Evolutionary conservation across 1,140 invertebrate genomes (phyloP).

Genomic region (Leptinotarsa lineolata): DNA sequence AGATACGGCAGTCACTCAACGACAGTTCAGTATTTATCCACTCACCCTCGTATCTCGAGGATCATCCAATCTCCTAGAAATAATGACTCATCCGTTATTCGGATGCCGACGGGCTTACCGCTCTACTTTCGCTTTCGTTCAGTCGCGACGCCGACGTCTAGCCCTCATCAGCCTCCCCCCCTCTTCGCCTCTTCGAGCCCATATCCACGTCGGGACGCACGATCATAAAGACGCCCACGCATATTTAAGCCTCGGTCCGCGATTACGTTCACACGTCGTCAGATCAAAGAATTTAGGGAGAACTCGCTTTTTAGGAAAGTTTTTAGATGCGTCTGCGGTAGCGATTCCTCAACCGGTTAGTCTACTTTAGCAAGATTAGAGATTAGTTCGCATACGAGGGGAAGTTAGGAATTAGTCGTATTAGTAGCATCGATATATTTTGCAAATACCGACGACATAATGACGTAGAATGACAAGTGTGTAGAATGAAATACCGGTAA

Average conservation of each 20-base stretch:
- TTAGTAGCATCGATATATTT: too few relatives aligned
- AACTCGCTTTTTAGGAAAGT: neutral
- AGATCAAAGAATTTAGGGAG: neutral
- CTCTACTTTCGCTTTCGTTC: constrained; percentile 9
- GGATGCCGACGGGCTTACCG: constrained; percentile 1
- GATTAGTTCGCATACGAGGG: neutral
- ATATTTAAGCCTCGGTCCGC: neutral
- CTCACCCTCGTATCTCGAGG: neutral
- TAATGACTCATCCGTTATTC: constrained; percentile 9
- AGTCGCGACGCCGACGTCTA: constrained; percentile 13
- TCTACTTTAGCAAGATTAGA: neutral
- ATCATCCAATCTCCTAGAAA: neutral
- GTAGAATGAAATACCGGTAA: too few relatives aligned
- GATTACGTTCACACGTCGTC: constrained; percentile 17
- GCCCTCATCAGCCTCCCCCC: neutral
- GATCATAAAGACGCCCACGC: constrained; percentile 20
- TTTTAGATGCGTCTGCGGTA: neutral
- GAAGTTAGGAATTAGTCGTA: neutral
- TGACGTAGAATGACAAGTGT: too few relatives aligned
- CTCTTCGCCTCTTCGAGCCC: neutral
- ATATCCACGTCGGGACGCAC: constrained; percentile 11
- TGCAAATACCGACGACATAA: too few relatives aligned
- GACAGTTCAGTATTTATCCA: neutral
- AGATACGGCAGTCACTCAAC: too few relatives aligned
- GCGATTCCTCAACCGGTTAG: neutral